These are phyloP conservation scores for Butorides virescens DNA, from an alignment of 2,113 vertebrate species.

Conservation along the genomic window DNA sequence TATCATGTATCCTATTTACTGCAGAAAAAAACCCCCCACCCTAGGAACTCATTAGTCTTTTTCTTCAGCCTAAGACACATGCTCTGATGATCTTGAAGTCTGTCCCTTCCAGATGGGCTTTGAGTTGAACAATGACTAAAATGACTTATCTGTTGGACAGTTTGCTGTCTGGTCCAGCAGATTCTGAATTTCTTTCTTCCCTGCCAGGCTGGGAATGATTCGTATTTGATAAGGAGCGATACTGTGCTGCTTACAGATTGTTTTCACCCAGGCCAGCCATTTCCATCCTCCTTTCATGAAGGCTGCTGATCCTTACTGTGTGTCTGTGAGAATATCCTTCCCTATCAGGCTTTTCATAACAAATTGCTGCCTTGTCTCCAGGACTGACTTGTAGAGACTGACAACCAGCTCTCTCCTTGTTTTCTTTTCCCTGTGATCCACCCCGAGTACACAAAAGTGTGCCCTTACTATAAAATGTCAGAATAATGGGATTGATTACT, in stretches of 20 bases:
- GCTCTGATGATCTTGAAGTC: not conserved
- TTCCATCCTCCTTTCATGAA: not conserved
- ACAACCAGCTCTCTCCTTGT: not conserved
- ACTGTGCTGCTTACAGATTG: not conserved
- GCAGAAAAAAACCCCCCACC: not conserved
- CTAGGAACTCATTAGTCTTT: not conserved
- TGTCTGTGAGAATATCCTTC: not conserved
- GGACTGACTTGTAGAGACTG: not conserved
- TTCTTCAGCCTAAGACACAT: not conserved
- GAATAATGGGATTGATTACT: not conserved
- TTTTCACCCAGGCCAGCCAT: not conserved
- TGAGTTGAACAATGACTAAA: not conserved
- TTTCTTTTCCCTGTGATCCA: not conserved
- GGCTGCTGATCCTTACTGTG: not conserved
- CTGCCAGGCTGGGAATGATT: not conserved
- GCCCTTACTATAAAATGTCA: not conserved
- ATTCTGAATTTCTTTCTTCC: not conserved
- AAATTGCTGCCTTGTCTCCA: not conserved
- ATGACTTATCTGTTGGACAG: not conserved
- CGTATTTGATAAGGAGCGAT: not conserved
- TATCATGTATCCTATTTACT: not conserved
- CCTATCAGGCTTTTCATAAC: not conserved
- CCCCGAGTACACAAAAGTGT: not conserved
- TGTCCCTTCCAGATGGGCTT: not conserved
- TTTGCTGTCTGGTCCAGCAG: not conserved